These are phyloP conservation scores for Zeugodacus cucurbitae DNA, from an alignment of 1,140 invertebrate species.

Conservation along the genomic window DNA sequence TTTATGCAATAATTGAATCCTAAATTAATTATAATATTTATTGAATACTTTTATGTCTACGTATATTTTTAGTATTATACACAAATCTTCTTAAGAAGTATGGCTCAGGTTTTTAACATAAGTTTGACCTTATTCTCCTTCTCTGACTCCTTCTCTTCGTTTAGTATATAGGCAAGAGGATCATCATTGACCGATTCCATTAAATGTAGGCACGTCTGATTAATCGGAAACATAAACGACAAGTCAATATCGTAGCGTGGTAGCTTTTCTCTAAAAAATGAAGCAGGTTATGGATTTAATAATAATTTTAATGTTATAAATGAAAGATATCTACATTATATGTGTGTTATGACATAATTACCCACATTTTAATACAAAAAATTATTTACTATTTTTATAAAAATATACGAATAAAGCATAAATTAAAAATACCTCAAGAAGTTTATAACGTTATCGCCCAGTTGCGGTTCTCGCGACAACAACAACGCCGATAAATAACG, in stretches of 20 bases:
- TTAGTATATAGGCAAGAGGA: slow-evolving; percentile 60
- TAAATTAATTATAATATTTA: background rate
- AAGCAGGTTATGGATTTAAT: background rate
- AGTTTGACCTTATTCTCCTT: slow-evolving; percentile 36
- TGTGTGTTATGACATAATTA: too few relatives aligned
- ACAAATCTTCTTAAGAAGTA: background rate
- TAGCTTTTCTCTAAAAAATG: slow-evolving; percentile 69
- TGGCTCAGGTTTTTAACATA: slow-evolving; percentile 38
- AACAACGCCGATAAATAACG: slow-evolving; percentile 87
- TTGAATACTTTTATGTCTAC: background rate
- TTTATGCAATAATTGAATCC: background rate
- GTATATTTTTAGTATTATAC: background rate
- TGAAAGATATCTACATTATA: too few relatives aligned
- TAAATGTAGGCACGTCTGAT: slow-evolving; percentile 70
- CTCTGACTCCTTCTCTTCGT: slow-evolving; percentile 46
- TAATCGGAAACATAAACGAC: slow-evolving; percentile 83
- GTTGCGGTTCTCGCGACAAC: slow-evolving; percentile 73
- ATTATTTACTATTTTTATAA: too few relatives aligned
- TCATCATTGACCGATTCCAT: slow-evolving; percentile 62
- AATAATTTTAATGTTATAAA: too few relatives aligned
- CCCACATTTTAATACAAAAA: too few relatives aligned
- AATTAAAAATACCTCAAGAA: slow-evolving; percentile 51
- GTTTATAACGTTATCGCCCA: slow-evolving; percentile 72
- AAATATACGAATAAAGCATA: background rate
- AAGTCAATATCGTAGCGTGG: slow-evolving; percentile 82